Evolutionary conservation across 2,113 vertebrate genomes (phyloP).

Genomic region (Emberiza fucata): DNA sequence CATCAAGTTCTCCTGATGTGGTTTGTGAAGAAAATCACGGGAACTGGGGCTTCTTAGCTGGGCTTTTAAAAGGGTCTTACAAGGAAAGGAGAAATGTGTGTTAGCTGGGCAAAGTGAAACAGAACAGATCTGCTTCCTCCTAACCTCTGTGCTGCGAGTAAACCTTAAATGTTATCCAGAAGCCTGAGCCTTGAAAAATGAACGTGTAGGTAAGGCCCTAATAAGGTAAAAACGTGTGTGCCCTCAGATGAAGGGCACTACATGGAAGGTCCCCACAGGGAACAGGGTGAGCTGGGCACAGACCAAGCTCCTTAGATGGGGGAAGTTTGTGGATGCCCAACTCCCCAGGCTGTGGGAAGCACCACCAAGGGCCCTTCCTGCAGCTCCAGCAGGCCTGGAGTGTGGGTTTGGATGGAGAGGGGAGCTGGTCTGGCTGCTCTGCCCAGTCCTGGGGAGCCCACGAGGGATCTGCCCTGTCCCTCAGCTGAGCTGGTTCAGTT

Average conservation of each 20-base stretch:
- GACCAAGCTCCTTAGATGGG: accelerated
- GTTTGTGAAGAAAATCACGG: background rate
- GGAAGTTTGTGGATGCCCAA: accelerated
- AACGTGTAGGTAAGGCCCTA: accelerated
- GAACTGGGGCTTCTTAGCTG: background rate
- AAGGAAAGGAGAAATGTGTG: background rate
- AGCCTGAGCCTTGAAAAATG: background rate
- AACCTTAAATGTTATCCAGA: background rate
- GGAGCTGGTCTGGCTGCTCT: background rate
- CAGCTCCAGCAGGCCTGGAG: background rate
- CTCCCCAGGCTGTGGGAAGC: background rate
- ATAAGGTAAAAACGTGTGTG: accelerated
- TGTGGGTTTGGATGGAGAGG: accelerated
- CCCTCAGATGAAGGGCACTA: background rate
- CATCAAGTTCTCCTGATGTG: background rate
- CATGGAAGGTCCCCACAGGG: accelerated
- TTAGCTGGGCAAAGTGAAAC: background rate
- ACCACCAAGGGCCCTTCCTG: accelerated
- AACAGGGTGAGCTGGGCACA: background rate
- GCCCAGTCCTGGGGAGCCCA: background rate
- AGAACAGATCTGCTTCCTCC: background rate
- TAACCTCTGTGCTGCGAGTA: background rate
- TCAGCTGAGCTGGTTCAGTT: background rate
- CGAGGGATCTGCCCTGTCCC: accelerated
- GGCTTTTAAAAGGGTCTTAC: background rate